Conservation (phyloP, 2,888 invertebrate genomes). For the Metallyticus violacea region DNA sequence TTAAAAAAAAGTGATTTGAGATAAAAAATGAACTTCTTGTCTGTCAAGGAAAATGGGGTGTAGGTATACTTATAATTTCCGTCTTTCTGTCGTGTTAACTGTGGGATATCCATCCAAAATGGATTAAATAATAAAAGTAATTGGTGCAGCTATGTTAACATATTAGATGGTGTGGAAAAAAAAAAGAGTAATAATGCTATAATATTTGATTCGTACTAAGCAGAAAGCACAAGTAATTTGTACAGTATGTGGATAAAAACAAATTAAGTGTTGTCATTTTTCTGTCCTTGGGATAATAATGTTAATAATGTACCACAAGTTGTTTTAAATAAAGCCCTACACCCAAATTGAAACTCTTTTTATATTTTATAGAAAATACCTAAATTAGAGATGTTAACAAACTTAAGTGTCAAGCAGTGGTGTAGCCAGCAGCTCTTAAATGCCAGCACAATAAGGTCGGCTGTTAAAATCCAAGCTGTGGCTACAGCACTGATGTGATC, state of each 20-base stretch:
- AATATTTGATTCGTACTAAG: constrained; percentile 1
- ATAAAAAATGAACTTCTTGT: constrained; percentile 9
- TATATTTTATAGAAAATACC: too few species aligned
- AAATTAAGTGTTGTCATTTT: constrained; percentile 27
- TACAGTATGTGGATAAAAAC: constrained; percentile 27
- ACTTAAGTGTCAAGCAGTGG: too few species aligned
- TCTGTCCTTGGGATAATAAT: constrained; percentile 28
- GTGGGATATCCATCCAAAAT: constrained; percentile 4
- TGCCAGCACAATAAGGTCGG: too few species aligned
- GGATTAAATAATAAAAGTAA: constrained; percentile 12
- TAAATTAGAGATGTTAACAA: too few species aligned
- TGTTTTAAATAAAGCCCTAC: constrained; percentile 31
- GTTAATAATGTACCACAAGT: constrained; percentile 26
- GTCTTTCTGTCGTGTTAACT: constrained; percentile 21
- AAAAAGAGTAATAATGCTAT: constrained; percentile 4
- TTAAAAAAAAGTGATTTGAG: constrained; percentile 6
- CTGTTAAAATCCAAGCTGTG: too few species aligned
- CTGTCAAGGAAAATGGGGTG: constrained; percentile 23
- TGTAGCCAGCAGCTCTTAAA: too few species aligned
- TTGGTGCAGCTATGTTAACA: constrained; percentile 7
- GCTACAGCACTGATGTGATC: too few species aligned
- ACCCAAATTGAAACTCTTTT: too few species aligned
- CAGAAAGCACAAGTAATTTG: constrained; percentile 29
- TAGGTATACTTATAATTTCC: constrained; percentile 12
- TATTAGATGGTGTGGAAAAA: constrained; percentile 12